Base-by-base conservation (phyloP, 2,113 vertebrate species). In the Ageneiosus marmoratus region DNA sequence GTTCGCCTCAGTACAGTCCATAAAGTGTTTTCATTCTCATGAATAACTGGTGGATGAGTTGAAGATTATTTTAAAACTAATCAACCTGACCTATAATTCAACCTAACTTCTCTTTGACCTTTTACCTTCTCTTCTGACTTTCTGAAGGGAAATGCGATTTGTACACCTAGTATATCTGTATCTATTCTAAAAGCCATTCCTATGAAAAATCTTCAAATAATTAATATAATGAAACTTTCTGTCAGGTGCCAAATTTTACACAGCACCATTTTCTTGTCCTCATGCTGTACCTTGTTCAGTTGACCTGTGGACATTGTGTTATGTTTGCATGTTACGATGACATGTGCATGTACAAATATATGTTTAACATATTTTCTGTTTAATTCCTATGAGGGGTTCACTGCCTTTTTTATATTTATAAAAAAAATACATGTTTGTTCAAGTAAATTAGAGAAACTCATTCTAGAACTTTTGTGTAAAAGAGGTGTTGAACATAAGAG, bases 291-390 rank as follows among this genome's bases (percentile, higher is more conserved):
- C 90, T 92, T 93, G 91, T 84, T 88, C 92, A 93, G 91, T 92
- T 94, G 92, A 90, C 89, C 93, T 92, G 91, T 94, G 92, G 92
- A 93, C 92, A 91, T 78, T 56, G 74, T 94, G 93, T 95, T 93
- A 94, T 92, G 94, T 96, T 94, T 97, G 97, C 97, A 98, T 97
- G 97, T 97, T 94, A 90, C 93, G 92, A 95, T 92, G 94, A 89
- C 93, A 92, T 93, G 94, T 96, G 97, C 97, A 98, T 98, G 97
- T 94, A 89, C 91, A 90, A 92, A 88, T 81, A 76, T 67, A 82
- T 94, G 94, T 91, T 94, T 94, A 94, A 51, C 56, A 50, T 81
- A 29, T 24, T 83, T 78, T 72, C 27, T 60, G n/a, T 70, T 70
- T 37, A 6, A 67, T 70, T 96, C 94, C 95, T 97, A 95, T 93